Conservation (phyloP, 2,888 invertebrate genomes). For the Caenorhabditis becei region DNA sequence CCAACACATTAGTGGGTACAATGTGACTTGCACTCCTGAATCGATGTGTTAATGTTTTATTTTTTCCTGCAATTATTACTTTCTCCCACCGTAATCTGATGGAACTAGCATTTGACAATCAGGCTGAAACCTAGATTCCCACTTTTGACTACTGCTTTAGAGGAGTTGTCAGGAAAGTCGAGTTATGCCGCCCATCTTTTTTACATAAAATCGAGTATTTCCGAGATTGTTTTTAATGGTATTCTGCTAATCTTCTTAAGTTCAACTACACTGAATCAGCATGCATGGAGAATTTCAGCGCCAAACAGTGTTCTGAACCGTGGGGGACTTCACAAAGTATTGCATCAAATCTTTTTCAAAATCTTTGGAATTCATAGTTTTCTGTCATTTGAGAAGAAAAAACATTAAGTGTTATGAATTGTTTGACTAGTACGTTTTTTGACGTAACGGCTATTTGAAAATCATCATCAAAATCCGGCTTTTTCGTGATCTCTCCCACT, state of each 20-base stretch:
- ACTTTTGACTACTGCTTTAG: neutral
- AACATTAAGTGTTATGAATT: neutral
- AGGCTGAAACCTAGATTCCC: neutral
- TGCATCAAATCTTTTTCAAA: neutral
- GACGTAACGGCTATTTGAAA: neutral
- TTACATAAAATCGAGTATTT: constrained; percentile 34
- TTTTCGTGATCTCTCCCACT: constrained; percentile 31
- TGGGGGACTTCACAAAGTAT: too few species aligned
- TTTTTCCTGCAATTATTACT: too few species aligned
- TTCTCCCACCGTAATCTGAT: constrained; percentile 13
- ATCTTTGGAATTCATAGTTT: too few species aligned
- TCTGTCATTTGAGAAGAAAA: too few species aligned
- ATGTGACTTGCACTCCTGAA: constrained; percentile 22
- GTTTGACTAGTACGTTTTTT: neutral
- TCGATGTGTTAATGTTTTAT: neutral
- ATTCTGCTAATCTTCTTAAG: constrained; percentile 51
- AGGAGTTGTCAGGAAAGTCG: neutral
- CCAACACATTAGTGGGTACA: constrained; percentile 15
- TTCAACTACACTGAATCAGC: constrained; percentile 4
- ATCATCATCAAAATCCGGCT: constrained; percentile 47
- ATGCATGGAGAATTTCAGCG: too few species aligned
- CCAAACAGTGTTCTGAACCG: neutral
- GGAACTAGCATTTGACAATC: neutral
- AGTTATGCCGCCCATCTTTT: constrained; percentile 27
- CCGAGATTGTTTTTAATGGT: constrained; percentile 24